phyloP scores from a whole-genome alignment of 2,113 vertebrate species.

The Ursus arctos region DNA sequence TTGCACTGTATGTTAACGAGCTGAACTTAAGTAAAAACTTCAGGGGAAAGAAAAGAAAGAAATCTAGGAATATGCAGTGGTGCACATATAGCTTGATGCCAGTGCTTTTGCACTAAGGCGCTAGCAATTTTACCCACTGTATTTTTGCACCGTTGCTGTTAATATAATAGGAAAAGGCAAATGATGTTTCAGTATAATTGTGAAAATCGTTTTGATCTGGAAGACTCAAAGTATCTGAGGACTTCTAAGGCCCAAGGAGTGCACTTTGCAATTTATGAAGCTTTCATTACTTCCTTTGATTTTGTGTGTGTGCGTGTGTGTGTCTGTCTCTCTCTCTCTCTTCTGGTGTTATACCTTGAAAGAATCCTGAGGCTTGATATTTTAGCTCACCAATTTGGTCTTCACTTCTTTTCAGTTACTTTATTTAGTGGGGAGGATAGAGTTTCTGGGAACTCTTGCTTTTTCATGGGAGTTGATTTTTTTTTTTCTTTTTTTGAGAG shows the following conservation, averaged over 20 bases:
- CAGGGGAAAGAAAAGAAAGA: background rate
- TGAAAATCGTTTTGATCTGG: slow-evolving; percentile 15
- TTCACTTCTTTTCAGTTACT: slow-evolving; percentile 46
- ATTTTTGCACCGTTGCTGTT: slow-evolving; percentile 8
- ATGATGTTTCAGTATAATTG: background rate
- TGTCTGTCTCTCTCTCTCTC: background rate
- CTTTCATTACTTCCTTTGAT: background rate
- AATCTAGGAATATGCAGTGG: background rate
- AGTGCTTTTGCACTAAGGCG: background rate
- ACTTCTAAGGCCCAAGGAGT: background rate
- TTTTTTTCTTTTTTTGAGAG: background rate
- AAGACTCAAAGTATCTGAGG: background rate
- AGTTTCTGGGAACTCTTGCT: slow-evolving; percentile 25
- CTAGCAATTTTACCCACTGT: background rate
- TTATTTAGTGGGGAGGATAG: background rate
- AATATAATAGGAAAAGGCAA: background rate
- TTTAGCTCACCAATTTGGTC: slow-evolving; percentile 39
- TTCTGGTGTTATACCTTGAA: background rate
- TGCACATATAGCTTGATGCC: background rate
- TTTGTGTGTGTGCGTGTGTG: background rate
- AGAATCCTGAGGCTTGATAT: slow-evolving; percentile 14
- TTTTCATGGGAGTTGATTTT: background rate
- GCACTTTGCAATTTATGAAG: background rate
- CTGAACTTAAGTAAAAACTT: background rate
- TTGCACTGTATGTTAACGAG: background rate